Evolutionary conservation across 2,113 vertebrate species (phyloP).

Genomic region (Chaetorhynchus papuensis): DNA sequence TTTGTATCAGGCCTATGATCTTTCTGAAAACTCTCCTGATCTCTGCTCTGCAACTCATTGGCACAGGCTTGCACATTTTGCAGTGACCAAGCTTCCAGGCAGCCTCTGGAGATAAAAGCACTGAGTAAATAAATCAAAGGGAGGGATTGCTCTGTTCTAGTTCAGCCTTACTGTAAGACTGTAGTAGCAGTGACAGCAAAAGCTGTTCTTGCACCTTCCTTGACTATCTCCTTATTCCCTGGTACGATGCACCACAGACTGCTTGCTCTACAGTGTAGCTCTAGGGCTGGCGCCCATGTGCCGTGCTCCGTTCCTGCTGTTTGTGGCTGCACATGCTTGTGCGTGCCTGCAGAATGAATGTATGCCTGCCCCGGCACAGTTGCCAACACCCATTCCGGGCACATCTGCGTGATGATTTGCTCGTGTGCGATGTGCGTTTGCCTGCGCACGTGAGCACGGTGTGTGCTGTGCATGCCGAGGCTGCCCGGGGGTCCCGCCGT

Average conservation of each 20-base stretch:
- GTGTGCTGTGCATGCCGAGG: rapidly evolving
- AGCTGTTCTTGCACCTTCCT: background rate
- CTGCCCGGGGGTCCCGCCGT: background rate
- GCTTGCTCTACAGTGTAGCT: background rate
- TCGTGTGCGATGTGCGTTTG: rapidly evolving
- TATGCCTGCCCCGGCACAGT: background rate
- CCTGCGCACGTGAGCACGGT: rapidly evolving
- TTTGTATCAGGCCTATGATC: background rate
- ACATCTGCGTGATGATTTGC: rapidly evolving
- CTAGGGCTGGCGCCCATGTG: background rate
- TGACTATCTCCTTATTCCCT: no score
- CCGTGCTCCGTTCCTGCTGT: background rate
- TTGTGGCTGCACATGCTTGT: background rate
- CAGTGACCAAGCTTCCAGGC: background rate
- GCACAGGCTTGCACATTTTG: background rate
- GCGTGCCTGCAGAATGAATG: background rate
- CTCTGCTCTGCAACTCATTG: background rate
- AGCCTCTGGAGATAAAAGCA: background rate
- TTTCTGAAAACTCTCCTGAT: background rate
- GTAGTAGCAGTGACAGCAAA: background rate
- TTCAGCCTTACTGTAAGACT: background rate
- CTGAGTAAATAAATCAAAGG: background rate
- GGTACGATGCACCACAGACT: rapidly evolving
- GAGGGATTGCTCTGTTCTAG: background rate
- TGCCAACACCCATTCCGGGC: background rate